These are phyloP conservation scores for Tragopan temminckii DNA, from an alignment of 2,797 vertebrate genomes.

Conservation along the genomic window DNA sequence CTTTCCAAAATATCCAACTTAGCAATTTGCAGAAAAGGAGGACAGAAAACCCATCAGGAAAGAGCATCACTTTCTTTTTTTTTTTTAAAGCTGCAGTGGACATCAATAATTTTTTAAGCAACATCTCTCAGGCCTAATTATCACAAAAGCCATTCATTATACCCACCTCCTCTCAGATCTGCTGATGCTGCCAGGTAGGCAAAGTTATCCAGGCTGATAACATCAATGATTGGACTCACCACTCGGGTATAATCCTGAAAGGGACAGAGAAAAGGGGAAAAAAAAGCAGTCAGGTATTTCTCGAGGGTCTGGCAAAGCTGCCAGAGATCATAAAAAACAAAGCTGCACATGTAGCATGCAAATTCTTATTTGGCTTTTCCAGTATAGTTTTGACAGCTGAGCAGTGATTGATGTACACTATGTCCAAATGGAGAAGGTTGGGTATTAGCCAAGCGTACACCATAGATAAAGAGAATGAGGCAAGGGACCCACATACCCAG, in stretches of 20 bases:
- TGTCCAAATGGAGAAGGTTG: neutral
- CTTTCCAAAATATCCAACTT: neutral
- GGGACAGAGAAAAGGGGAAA: neutral
- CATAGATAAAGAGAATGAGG: neutral
- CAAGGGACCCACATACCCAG: neutral
- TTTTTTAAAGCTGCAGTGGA: neutral
- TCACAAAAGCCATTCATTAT: neutral
- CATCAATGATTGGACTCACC: constrained; percentile 98
- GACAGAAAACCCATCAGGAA: neutral
- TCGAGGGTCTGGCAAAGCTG: neutral
- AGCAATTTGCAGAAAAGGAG: neutral
- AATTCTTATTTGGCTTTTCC: neutral
- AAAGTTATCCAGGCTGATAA: constrained; percentile 99
- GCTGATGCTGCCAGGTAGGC: constrained; percentile 98
- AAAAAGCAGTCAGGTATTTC: neutral
- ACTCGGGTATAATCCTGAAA: constrained; percentile 95
- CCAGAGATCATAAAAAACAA: neutral
- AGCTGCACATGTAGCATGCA: neutral
- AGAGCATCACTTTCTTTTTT: neutral
- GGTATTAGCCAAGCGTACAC: neutral
- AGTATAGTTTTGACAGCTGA: neutral
- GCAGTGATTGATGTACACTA: neutral
- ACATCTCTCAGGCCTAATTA: neutral
- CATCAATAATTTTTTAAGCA: neutral
- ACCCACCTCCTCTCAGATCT: constrained; percentile 95